Evolutionary conservation across 30 jellyfish, hydroid and myxozoan genomes (phyloP).

Genomic region (Aurelia aurita complex sp. Pacific): DNA sequence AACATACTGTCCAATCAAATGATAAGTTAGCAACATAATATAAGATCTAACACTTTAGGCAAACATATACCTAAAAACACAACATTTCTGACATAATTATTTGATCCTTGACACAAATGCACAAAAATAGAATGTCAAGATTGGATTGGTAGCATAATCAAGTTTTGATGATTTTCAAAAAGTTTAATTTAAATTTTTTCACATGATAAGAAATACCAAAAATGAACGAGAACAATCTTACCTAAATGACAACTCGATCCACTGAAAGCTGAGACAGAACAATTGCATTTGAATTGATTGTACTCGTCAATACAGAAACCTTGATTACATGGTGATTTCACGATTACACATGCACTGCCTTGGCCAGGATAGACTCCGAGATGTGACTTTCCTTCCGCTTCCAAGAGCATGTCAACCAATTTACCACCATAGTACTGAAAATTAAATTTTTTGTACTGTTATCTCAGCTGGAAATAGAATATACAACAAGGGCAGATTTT

Average conservation of each 20-base stretch:
- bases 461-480: neutral
- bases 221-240: slow-evolving; percentile 9
- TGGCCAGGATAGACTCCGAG: slow-evolving; percentile 98
- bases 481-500: neutral
- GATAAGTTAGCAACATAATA: no score
- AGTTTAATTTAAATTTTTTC: no score
- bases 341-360: slow-evolving; percentile 93
- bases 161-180: no score
- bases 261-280: slow-evolving; percentile 88
- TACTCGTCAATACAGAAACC: slow-evolving; percentile 94
- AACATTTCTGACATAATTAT: no score
- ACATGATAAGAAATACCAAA: neutral
- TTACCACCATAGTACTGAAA: slow-evolving; percentile 92
- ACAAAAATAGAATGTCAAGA: no score
- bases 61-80: no score
- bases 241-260: slow-evolving; percentile 89
- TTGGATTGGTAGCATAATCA: no score
- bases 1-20: no score
- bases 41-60: no score
- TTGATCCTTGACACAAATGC: no score
- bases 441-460: neutral
- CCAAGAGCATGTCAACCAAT: slow-evolving; percentile 74
- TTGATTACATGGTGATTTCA: slow-evolving; percentile 91
- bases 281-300: slow-evolving; percentile 86
- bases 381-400: slow-evolving; percentile 75